These are phyloP conservation scores for Tretioscincus oriximinensis DNA, from an alignment of 2,113 vertebrate species.

Conservation along the genomic window DNA sequence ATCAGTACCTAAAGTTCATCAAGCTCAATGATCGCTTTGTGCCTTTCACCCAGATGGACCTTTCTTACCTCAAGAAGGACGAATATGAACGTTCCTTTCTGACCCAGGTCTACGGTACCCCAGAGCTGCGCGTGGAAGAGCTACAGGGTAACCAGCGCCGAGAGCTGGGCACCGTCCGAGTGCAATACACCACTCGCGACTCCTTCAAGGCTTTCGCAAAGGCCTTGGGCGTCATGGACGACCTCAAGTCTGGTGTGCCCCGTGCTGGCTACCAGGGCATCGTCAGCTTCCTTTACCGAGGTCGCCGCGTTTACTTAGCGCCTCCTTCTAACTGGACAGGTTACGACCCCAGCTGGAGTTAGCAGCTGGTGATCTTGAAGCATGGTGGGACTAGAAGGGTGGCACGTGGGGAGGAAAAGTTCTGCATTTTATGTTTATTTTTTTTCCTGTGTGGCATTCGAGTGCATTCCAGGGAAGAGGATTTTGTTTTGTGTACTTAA, in stretches of 20 bases:
- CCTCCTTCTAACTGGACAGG: conserved; percentile 86
- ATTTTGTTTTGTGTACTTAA: conserved; percentile 35
- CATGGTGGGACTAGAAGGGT: conserved; percentile 14
- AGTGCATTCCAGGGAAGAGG: conserved; percentile 39
- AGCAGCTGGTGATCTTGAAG: conserved; percentile 23
- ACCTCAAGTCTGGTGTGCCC: conserved; percentile 93
- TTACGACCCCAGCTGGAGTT: conserved; percentile 91
- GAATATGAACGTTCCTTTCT: conserved; percentile 78
- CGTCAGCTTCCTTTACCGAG: conserved; percentile 84
- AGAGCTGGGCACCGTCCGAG: conserved; percentile 76
- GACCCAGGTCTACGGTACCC: conserved; percentile 75
- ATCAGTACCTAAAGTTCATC: conserved; percentile 94
- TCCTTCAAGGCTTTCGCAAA: conserved; percentile 91
- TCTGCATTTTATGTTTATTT: background rate
- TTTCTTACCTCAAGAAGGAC: conserved; percentile 83
- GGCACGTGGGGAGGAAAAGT: background rate
- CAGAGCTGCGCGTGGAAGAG: conserved; percentile 78
- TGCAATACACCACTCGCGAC: conserved; percentile 87
- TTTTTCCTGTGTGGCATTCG: conserved; percentile 43
- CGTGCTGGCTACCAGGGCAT: conserved; percentile 91
- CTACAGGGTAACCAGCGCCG: conserved; percentile 72
- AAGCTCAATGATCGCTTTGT: conserved; percentile 91
- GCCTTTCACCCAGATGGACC: conserved; percentile 85
- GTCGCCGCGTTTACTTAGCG: conserved; percentile 85
- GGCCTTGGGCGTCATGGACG: conserved; percentile 90